A percentile compares a stretch with the other conserved stretches of the same genome.
Evolutionary conservation across 1,140 invertebrate genomes (phyloP).

Genomic region (Camponotus vicinus): DNA sequence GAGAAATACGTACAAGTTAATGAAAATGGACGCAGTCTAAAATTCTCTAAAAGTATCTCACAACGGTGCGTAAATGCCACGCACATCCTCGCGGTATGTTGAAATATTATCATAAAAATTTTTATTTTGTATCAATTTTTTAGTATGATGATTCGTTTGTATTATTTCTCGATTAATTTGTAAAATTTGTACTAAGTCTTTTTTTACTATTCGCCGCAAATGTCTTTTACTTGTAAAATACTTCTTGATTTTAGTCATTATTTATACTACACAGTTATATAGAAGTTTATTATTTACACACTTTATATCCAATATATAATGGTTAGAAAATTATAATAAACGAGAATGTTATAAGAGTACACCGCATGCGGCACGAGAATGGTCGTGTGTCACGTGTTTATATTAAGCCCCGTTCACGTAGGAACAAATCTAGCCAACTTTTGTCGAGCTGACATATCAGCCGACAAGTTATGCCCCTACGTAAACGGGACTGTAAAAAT

Average conservation of each 20-base stretch:
- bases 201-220: slow-evolving; percentile 22
- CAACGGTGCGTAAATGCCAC: no score
- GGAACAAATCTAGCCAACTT: no score
- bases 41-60: no score
- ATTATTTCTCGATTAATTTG: slow-evolving; percentile 2
- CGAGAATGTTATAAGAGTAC: not conserved
- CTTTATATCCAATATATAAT: no score
- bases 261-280: not conserved
- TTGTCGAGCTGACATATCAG: no score
- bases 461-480: no score
- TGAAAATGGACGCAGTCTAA: no score
- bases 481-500: not conserved
- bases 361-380: not conserved
- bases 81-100: no score
- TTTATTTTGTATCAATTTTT: slow-evolving; percentile 21
- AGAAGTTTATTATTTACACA: not conserved
- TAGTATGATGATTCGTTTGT: slow-evolving; percentile 4
- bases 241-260: not conserved
- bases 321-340: not conserved
- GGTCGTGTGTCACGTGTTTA: not conserved
- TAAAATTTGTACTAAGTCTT: no score
- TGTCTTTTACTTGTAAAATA: slow-evolving; percentile 29
- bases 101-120: not conserved
- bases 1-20: no score
- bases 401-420: no score